phyloP scores from a whole-genome alignment of 2,888 invertebrate genomes.

The Pegoplata infirma region DNA sequence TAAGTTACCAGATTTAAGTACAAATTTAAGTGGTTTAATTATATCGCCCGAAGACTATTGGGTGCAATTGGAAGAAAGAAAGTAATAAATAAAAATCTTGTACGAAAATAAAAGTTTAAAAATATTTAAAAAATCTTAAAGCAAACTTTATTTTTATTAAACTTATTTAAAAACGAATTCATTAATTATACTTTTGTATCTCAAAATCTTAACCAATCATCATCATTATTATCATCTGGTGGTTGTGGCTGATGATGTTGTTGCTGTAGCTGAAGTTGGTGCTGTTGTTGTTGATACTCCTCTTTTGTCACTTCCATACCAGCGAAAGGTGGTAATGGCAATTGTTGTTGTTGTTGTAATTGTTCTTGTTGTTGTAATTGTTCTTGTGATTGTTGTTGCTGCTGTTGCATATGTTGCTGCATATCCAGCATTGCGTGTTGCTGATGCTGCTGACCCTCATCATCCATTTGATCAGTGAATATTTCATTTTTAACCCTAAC shows the following conservation, averaged over 20 bases:
- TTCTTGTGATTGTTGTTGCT: slow-evolving; percentile 7
- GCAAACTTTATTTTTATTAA: not conserved
- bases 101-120: not conserved
- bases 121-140: not conserved
- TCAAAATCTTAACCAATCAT: slow-evolving; percentile 72
- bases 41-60: slow-evolving; percentile 81
- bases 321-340: slow-evolving; percentile 28
- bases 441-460: slow-evolving; percentile 54
- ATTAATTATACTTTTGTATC: not conserved
- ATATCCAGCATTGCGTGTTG: slow-evolving; percentile 28
- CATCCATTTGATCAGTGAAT: slow-evolving; percentile 48
- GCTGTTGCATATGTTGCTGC: slow-evolving; percentile 27
- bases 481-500: slow-evolving; percentile 68
- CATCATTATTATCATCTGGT: slow-evolving; percentile 68
- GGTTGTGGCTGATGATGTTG: slow-evolving; percentile 34
- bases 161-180: not conserved
- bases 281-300: slow-evolving; percentile 51
- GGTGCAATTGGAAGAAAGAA: slow-evolving; percentile 78
- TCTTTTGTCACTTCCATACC: slow-evolving; percentile 30
- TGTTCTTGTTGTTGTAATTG: slow-evolving; percentile 31
- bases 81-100: slow-evolving; percentile 8
- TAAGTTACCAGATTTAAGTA: slow-evolving; percentile 76
- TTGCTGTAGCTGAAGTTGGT: slow-evolving; percentile 38
- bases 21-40: slow-evolving; percentile 79
- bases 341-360: slow-evolving; percentile 10